Percentiles rank a stretch among this genome's conserved stretches.
Evolutionary conservation across 2,113 vertebrate genomes (phyloP).

Genomic region (human): GRCh38 chr4:169657001-169657500

Average conservation of each 20-base stretch:
- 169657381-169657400: background rate
- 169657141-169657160: background rate
- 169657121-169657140: background rate
- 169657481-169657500: background rate
- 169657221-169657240: slow-evolving; percentile 10
- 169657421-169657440: background rate
- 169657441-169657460: slow-evolving; percentile 8
- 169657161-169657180: background rate
- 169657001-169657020: background rate
- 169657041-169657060: background rate
- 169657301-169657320: background rate
- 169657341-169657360: background rate
- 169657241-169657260: background rate
- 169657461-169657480: background rate
- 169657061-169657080: background rate
- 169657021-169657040: background rate
- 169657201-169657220: background rate
- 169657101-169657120: slow-evolving; percentile 17
- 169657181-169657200: slow-evolving; percentile 22
- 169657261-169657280: background rate
- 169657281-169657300: background rate
- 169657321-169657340: background rate
- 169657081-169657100: background rate
- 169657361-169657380: background rate
- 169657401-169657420: background rate